A percentile compares a stretch with the other conserved stretches of the same genome.
These are phyloP conservation scores for Rachycentron canadum DNA, from an alignment of 2,797 vertebrate species.

Conservation along the genomic window DNA sequence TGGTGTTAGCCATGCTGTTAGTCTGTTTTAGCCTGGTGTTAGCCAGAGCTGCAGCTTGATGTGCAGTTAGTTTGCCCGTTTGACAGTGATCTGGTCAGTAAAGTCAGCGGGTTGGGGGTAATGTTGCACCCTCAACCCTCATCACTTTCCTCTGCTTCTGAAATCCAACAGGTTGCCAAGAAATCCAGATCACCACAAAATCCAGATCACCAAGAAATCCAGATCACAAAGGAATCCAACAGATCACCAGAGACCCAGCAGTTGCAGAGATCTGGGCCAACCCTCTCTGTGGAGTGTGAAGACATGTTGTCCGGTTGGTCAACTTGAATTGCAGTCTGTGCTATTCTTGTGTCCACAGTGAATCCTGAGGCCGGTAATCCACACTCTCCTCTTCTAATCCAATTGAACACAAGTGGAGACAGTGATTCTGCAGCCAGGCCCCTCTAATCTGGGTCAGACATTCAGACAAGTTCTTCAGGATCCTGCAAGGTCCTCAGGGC, in stretches of 20 bases:
- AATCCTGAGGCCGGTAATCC: slow-evolving; percentile 64
- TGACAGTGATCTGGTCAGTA: background rate
- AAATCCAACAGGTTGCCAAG: background rate
- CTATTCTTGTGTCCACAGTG: slow-evolving; percentile 46
- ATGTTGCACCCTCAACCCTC: background rate
- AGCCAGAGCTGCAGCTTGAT: background rate
- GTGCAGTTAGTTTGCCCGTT: background rate
- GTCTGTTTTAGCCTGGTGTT: background rate
- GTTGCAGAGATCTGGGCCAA: too few species aligned
- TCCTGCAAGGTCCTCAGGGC: background rate
- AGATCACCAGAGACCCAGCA: background rate
- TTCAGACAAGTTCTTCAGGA: background rate
- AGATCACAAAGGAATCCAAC: too few species aligned
- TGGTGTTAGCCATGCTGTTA: too few species aligned
- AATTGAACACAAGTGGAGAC: slow-evolving; percentile 34
- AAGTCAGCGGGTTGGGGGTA: background rate
- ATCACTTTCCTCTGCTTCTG: background rate
- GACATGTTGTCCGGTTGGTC: slow-evolving; percentile 6
- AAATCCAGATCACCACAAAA: background rate
- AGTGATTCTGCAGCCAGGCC: background rate
- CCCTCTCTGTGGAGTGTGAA: background rate
- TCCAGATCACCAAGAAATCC: background rate
- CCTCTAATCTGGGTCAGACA: slow-evolving; percentile 7
- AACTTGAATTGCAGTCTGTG: slow-evolving; percentile 6
- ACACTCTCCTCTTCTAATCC: slow-evolving; percentile 74